Percentiles rank a stretch among this genome's conserved stretches.
Evolutionary conservation across 2,888 invertebrate species (phyloP).

Genomic region (Callosobruchus maculatus): DNA sequence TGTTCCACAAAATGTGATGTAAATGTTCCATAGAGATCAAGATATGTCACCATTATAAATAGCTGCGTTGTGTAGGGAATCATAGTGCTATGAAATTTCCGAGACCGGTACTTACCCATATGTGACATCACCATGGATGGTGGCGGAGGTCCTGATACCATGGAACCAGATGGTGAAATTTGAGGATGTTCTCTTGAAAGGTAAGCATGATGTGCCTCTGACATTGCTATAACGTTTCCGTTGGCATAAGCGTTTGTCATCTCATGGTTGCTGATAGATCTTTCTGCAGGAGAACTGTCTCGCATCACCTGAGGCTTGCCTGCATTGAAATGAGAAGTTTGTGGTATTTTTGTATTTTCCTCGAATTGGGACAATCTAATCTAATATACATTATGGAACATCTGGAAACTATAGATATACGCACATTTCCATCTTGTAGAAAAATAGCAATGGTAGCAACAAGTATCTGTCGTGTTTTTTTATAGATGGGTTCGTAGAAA

Average conservation of each 20-base stretch:
- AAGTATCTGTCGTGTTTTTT: too few relatives aligned
- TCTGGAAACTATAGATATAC: too few relatives aligned
- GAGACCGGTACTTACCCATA: slow-evolving; percentile 5
- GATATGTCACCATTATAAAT: too few relatives aligned
- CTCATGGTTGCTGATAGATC: slow-evolving; percentile 42
- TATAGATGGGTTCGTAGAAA: too few relatives aligned
- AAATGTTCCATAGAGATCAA: too few relatives aligned
- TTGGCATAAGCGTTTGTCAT: slow-evolving; percentile 33
- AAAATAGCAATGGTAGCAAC: too few relatives aligned
- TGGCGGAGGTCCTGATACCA: slow-evolving; percentile 51
- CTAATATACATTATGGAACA: neutral
- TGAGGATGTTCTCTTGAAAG: slow-evolving; percentile 40
- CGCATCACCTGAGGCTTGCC: slow-evolving; percentile 44
- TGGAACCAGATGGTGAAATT: slow-evolving; percentile 53
- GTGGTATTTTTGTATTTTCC: too few relatives aligned
- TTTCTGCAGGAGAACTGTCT: slow-evolving; percentile 41
- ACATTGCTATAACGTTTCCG: slow-evolving; percentile 21
- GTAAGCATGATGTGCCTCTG: slow-evolving; percentile 25
- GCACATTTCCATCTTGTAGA: too few relatives aligned
- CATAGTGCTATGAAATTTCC: too few relatives aligned
- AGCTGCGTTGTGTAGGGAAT: too few relatives aligned
- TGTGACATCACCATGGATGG: slow-evolving; percentile 23
- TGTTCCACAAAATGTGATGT: too few relatives aligned
- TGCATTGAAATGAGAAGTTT: slow-evolving; percentile 3
- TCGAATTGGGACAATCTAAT: too few relatives aligned